These are phyloP conservation scores for Onychomys torridus DNA, from an alignment of 2,797 vertebrate genomes.

Conservation along the genomic window DNA sequence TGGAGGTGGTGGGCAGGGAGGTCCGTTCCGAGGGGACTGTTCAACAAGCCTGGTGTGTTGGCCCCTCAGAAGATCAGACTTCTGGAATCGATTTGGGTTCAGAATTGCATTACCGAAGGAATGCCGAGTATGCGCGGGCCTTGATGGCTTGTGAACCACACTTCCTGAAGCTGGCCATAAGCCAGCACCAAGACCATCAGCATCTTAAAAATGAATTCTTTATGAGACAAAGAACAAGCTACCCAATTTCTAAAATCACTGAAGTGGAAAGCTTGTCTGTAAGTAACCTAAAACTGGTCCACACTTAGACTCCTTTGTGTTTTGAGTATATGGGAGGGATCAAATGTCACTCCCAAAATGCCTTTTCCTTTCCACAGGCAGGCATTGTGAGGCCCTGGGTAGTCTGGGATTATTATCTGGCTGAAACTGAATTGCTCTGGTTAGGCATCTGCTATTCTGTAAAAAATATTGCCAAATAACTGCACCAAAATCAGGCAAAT, in stretches of 20 bases:
- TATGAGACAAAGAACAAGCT: constrained; percentile 81
- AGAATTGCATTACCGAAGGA: constrained; percentile 89
- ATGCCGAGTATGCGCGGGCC: constrained; percentile 86
- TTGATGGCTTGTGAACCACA: constrained; percentile 81
- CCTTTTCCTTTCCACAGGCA: constrained; percentile 62
- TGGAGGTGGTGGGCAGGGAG: constrained; percentile 10
- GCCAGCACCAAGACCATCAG: constrained; percentile 83
- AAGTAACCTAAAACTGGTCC: constrained; percentile 64
- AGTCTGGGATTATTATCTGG: constrained; percentile 60
- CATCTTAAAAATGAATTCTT: constrained; percentile 84
- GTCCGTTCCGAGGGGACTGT: background rate
- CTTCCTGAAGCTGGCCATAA: constrained; percentile 85
- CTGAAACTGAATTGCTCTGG: constrained; percentile 68
- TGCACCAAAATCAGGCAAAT: background rate
- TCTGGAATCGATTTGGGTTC: constrained; percentile 88
- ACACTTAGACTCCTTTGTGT: constrained; percentile 74
- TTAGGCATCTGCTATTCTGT: constrained; percentile 50
- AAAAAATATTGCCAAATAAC: constrained; percentile 48
- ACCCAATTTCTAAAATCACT: constrained; percentile 75
- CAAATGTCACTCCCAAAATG: constrained; percentile 64
- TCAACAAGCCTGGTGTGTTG: constrained; percentile 21
- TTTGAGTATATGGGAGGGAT: constrained; percentile 9
- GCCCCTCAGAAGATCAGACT: constrained; percentile 83
- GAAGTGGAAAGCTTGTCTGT: constrained; percentile 81
- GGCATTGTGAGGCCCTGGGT: constrained; percentile 48